Evolutionary conservation across 2,797 vertebrate genomes (phyloP).

Genomic region (Knipowitschia caucasica): DNA sequence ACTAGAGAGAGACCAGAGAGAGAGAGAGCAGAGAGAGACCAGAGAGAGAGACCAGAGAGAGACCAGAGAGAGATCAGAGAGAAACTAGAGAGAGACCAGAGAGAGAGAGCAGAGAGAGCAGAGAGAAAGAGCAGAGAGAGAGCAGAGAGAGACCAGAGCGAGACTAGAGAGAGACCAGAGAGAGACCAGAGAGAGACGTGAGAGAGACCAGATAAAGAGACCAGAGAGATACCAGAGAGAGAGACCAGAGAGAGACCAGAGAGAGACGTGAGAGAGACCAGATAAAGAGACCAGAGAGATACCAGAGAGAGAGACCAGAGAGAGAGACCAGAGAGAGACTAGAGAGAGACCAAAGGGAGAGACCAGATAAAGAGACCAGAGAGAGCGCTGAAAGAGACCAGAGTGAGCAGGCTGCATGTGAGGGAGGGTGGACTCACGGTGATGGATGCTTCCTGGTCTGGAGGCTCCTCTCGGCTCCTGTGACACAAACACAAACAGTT

Average conservation of each 20-base stretch:
- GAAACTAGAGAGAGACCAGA: too few relatives aligned
- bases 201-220: background rate
- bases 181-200: too few relatives aligned
- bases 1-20: too few relatives aligned
- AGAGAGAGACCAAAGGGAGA: background rate
- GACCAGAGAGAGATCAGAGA: too few relatives aligned
- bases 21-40: background rate
- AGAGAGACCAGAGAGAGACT: background rate
- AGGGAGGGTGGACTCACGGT: conserved; percentile 71
- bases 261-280: background rate
- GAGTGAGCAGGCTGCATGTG: conserved; percentile 45
- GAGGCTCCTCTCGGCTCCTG: conserved; percentile 59
- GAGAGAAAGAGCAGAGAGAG: background rate
- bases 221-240: background rate
- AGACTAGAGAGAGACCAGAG: background rate
- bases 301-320: background rate
- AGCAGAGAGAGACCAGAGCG: background rate
- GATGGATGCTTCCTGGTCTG: conserved; percentile 58
- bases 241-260: background rate
- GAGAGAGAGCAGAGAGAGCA: background rate
- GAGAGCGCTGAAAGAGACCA: background rate
- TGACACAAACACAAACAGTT: conserved; percentile 61
- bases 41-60: background rate
- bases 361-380: background rate
- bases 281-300: too few relatives aligned